These are phyloP conservation scores for Enteromius anoplus DNA, from an alignment of 2,797 vertebrate genomes.

Conservation along the genomic window DNA sequence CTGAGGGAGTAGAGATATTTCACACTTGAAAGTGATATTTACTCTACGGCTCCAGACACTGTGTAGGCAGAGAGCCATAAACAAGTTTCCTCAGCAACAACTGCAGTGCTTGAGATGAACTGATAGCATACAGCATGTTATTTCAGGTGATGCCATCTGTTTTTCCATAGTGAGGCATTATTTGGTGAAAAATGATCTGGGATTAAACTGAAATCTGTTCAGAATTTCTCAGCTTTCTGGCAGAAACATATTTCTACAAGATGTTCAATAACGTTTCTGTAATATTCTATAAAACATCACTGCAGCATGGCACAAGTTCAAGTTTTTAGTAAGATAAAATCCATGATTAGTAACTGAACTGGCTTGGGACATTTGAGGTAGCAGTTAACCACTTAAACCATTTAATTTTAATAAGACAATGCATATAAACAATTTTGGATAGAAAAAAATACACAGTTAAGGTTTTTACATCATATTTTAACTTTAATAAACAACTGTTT, in stretches of 20 bases:
- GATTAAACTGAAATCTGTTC: background rate
- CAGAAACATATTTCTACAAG: background rate
- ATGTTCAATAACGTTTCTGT: background rate
- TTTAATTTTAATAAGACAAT: background rate
- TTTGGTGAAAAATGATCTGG: background rate
- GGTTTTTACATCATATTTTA: background rate
- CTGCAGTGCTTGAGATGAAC: constrained; percentile 13
- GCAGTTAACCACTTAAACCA: background rate
- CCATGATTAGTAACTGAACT: background rate
- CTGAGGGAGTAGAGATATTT: background rate
- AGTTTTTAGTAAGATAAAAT: background rate
- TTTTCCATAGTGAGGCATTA: background rate
- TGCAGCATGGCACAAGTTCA: background rate
- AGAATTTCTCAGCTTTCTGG: background rate
- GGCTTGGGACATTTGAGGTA: background rate
- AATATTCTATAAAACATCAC: background rate
- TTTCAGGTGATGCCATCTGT: background rate
- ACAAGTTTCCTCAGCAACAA: background rate
- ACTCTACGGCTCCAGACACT: constrained; percentile 2
- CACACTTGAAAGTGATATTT: constrained; percentile 15
- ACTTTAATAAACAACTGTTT: background rate
- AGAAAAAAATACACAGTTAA: background rate
- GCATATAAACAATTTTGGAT: background rate
- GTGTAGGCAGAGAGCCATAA: background rate
- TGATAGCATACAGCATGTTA: constrained; percentile 7